A percentile compares a stretch with the other conserved stretches of the same genome.
Conservation (phyloP, 1,140 invertebrate species). For the Hyphantria cunea region DNA sequence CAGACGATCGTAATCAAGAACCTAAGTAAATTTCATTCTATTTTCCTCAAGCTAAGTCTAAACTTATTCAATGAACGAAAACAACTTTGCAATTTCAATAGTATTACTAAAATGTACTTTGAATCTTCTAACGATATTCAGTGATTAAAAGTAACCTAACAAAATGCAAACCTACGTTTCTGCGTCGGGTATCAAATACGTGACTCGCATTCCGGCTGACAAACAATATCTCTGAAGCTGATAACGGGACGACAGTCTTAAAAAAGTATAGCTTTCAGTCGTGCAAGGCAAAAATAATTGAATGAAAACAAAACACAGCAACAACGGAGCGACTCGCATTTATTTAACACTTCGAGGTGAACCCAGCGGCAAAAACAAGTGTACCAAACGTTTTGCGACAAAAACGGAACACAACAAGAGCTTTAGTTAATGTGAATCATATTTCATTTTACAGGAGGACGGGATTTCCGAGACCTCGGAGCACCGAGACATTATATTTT, state of each 20-base stretch:
- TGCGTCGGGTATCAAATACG: constrained; percentile 20
- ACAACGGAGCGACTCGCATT: constrained; percentile 25
- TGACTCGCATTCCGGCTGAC: constrained; percentile 20
- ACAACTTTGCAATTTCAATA: constrained; percentile 1
- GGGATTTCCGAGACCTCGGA: constrained; percentile 52
- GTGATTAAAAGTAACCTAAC: constrained; percentile 26
- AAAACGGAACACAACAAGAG: constrained; percentile 61
- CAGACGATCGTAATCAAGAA: no score
- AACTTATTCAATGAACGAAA: not conserved
- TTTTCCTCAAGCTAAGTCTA: no score
- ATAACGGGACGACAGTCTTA: constrained; percentile 21
- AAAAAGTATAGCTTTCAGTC: constrained; percentile 32
- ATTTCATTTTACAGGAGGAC: constrained; percentile 55
- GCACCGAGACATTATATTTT: constrained; percentile 48
- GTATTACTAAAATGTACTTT: constrained; percentile 20
- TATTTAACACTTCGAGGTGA: constrained; percentile 46
- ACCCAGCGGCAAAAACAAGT: constrained; percentile 49
- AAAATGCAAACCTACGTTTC: constrained; percentile 21
- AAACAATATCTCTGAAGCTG: constrained; percentile 14
- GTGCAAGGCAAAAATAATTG: constrained; percentile 35
- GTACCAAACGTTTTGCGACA: constrained; percentile 51
- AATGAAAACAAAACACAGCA: constrained; percentile 35
- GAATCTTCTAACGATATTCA: constrained; percentile 29
- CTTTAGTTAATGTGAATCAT: constrained; percentile 64
- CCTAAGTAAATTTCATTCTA: no score